A percentile compares a stretch with the other conserved stretches of the same genome.
Conservation (phyloP, 2,113 vertebrate species). For the Malurus cyaneus region DNA sequence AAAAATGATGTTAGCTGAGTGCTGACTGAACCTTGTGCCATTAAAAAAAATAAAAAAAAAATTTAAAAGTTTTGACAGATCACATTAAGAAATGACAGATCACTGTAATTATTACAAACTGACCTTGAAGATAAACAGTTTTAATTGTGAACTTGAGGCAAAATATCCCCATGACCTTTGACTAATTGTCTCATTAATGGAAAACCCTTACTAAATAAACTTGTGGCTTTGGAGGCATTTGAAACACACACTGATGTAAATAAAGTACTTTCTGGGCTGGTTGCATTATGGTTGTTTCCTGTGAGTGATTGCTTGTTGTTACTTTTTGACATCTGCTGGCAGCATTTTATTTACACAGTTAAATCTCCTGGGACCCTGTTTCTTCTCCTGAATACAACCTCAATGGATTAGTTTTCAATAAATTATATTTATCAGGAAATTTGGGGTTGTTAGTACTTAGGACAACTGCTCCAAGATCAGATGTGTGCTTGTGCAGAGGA, state of each 20-base stretch:
- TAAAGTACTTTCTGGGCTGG: background rate
- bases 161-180: slow-evolving; percentile 28
- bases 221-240: slow-evolving; percentile 41
- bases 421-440: slow-evolving; percentile 2
- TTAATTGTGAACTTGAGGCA: slow-evolving; percentile 48
- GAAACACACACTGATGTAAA: background rate
- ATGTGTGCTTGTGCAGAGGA: background rate
- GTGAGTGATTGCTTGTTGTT: slow-evolving; percentile 53
- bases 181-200: slow-evolving; percentile 57
- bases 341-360: slow-evolving; percentile 57
- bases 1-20: background rate
- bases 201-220: slow-evolving; percentile 58
- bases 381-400: slow-evolving; percentile 25
- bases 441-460: background rate
- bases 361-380: slow-evolving; percentile 26
- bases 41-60: background rate
- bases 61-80: slow-evolving; percentile 17
- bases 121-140: slow-evolving; percentile 61
- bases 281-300: background rate
- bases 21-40: background rate
- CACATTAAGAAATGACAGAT: slow-evolving; percentile 51
- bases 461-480: background rate
- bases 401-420: slow-evolving; percentile 22
- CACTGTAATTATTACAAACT: slow-evolving; percentile 44
- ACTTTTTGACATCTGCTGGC: slow-evolving; percentile 57